These are phyloP conservation scores for Harpagoxenus sublaevis DNA, from an alignment of 2,888 invertebrate species.

Conservation along the genomic window DNA sequence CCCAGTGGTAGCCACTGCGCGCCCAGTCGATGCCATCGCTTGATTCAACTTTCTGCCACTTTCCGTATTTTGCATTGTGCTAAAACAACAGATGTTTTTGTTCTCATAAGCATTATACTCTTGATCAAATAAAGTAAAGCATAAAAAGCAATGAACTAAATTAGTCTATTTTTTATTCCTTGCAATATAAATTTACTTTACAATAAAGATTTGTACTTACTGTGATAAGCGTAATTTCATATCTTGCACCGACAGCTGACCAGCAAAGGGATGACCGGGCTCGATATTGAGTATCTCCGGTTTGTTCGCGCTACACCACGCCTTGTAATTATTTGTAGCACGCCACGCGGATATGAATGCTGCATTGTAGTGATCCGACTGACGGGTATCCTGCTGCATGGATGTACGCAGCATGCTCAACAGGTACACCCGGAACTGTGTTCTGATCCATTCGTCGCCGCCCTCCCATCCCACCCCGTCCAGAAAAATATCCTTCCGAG, in stretches of 20 bases:
- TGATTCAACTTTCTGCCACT: slow-evolving; percentile 97
- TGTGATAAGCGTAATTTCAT: slow-evolving; percentile 97
- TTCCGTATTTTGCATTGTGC: slow-evolving; percentile 98
- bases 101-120: not conserved
- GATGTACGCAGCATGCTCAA: slow-evolving; percentile 94
- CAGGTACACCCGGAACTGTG: slow-evolving; percentile 96
- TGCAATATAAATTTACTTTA: not conserved
- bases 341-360: slow-evolving; percentile 95
- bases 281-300: slow-evolving; percentile 84
- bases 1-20: slow-evolving; percentile 94
- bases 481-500: slow-evolving; percentile 90
- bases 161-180: not conserved
- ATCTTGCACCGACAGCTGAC: slow-evolving; percentile 97
- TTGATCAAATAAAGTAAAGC: not conserved
- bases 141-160: not conserved
- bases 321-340: slow-evolving; percentile 94
- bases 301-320: slow-evolving; percentile 90
- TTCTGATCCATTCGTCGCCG: slow-evolving; percentile 98
- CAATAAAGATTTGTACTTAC: slow-evolving; percentile 87
- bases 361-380: slow-evolving; percentile 95
- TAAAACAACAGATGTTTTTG: slow-evolving; percentile 82
- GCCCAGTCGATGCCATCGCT: slow-evolving; percentile 96
- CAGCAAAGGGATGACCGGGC: slow-evolving; percentile 97
- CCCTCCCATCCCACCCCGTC: slow-evolving; percentile 95
- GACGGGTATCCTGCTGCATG: slow-evolving; percentile 91